A percentile compares a stretch with the other conserved stretches of the same genome.
Evolutionary conservation across 2,888 invertebrate genomes (phyloP).

Genomic region (Agonopterix arenella): DNA sequence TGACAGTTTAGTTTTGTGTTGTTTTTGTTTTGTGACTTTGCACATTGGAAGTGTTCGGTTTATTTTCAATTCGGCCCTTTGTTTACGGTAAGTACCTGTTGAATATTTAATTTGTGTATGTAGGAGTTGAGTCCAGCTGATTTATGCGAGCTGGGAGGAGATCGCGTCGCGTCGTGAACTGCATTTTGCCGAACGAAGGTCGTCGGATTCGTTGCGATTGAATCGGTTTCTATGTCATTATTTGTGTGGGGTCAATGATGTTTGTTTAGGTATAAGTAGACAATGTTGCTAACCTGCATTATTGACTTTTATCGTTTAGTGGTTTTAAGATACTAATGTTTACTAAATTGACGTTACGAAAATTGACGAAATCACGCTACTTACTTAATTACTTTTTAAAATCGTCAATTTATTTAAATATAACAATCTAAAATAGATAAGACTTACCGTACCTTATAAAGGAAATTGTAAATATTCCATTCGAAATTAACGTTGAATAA

Average conservation of each 20-base stretch:
- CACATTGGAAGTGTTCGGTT: constrained; percentile 65
- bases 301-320: constrained; percentile 9
- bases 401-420: background rate
- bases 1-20: constrained; percentile 62
- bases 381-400: background rate
- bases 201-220: constrained; percentile 39
- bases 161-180: constrained; percentile 51
- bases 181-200: constrained; percentile 59
- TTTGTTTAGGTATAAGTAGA: constrained; percentile 24
- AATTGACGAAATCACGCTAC: constrained; percentile 11
- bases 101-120: constrained; percentile 59
- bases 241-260: constrained; percentile 26
- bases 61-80: constrained; percentile 59
- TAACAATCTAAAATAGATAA: background rate
- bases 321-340: constrained; percentile 11
- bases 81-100: constrained; percentile 68
- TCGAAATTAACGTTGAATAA: too few species aligned
- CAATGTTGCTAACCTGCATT: constrained; percentile 26
- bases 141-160: constrained; percentile 52
- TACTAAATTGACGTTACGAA: constrained; percentile 1
- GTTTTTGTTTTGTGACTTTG: constrained; percentile 60
- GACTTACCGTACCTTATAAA: background rate
- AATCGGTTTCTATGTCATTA: constrained; percentile 46
- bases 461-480: too few species aligned
- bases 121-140: constrained; percentile 52